A percentile compares a stretch with the other conserved stretches of the same genome.
Conservation (phyloP, 2,797 vertebrate species). For the Coregonus sp. region DNA sequence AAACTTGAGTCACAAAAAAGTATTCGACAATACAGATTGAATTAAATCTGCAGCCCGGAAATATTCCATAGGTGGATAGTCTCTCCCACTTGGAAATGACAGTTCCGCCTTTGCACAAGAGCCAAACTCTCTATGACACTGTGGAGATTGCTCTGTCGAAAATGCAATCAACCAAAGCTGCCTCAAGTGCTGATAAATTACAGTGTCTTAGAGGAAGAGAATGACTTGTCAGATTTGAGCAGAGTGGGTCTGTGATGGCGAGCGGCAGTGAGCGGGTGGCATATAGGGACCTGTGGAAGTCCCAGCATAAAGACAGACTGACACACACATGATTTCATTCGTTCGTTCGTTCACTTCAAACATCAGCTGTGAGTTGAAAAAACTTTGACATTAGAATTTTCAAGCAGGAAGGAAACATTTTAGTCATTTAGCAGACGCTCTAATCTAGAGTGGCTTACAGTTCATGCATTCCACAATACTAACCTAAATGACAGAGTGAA, state of each 20-base stretch:
- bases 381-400: background rate
- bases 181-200: constrained; percentile 70
- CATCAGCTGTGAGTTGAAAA: background rate
- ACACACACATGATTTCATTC: constrained; percentile 28
- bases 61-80: background rate
- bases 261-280: constrained; percentile 15
- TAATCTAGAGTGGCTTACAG: too few relatives aligned
- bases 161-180: constrained; percentile 71
- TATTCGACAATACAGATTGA: background rate
- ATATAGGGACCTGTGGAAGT: constrained; percentile 15
- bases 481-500: too few relatives aligned
- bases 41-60: background rate
- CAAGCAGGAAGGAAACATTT: background rate
- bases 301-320: constrained; percentile 30
- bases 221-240: constrained; percentile 64
- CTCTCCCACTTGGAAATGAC: constrained; percentile 50
- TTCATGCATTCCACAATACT: too few relatives aligned
- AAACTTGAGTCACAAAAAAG: background rate
- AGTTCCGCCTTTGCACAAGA: constrained; percentile 53
- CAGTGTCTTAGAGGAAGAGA: constrained; percentile 66
- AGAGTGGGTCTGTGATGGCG: constrained; percentile 31
- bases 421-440: too few relatives aligned
- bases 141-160: constrained; percentile 71
- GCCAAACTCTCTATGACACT: constrained; percentile 64
- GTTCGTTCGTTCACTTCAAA: constrained; percentile 12